Base-by-base conservation (phyloP, 2,888 invertebrate genomes). In the Drosophila dives region DNA sequence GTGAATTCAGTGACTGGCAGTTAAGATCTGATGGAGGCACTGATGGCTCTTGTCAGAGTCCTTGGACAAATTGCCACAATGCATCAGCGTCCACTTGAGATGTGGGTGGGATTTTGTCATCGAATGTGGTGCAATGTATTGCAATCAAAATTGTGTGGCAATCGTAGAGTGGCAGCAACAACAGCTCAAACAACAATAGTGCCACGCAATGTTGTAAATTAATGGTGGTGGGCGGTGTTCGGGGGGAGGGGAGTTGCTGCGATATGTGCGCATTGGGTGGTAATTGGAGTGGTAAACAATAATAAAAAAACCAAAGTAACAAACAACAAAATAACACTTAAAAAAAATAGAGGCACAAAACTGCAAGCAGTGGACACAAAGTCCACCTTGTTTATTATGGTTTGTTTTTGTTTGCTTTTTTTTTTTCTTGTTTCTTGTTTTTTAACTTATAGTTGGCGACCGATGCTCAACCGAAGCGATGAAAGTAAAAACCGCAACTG, bases 401-500 rank as follows among this genome's bases (percentile, higher is more conserved):
- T 10, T 10, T 34, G 20, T 70, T 71, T 4, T 66, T 68, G 38
- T 54, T 34, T 33, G 3, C 6, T 33, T 20, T 32, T 11, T 6
- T 32, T 23, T 45, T 40, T 55, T 23, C n/a, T 34, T 12, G 20
- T 20, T 29, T 20, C 36, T 12, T 45, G 17, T n/a, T 20, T 53
- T 12, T 45, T 11, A 55, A 56, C 48, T 54, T 73, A 17, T 20
- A 55, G 71, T 71, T 65, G 66, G 66, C 61, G 53, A 61, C 79
- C 77, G 75, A 87, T 70, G 68, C 72, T 75, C 85, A 86, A 90
- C 93, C 91, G 90, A 77, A 86, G 88, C 90, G 90, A 92, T 92
- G 92, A 92, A 93, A 92, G 93, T 92, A 92, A 92, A 92, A 92
- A 91, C 91, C 90, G 92, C 92, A 91, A 92, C 93, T 92, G 92